phyloP scores from a whole-genome alignment of 2,113 vertebrate genomes.

The Sinocyclocheilus anshuiensis region DNA sequence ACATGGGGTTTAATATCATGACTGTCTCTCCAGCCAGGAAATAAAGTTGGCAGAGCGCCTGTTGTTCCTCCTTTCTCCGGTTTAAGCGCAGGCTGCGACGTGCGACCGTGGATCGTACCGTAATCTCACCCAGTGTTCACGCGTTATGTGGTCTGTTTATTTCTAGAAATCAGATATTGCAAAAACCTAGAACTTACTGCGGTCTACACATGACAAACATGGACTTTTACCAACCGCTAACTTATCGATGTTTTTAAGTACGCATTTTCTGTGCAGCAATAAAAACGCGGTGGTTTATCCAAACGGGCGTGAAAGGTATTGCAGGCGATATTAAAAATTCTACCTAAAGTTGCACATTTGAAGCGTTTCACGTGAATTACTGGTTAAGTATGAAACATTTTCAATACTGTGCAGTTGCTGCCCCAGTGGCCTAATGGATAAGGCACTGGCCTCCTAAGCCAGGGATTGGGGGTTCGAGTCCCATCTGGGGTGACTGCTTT shows the following conservation, averaged over 20 bases:
- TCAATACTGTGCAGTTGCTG: fast-evolving
- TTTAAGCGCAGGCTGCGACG: not conserved
- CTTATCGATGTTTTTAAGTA: not conserved
- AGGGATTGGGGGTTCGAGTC: conserved; percentile 62
- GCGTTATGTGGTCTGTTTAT: no score
- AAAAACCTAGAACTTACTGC: not conserved
- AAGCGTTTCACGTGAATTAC: not conserved
- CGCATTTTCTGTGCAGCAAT: not conserved
- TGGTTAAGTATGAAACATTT: not conserved
- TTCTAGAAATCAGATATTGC: not conserved
- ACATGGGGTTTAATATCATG: not conserved
- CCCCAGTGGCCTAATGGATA: conserved; percentile 59
- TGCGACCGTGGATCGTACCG: not conserved
- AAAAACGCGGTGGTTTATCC: not conserved
- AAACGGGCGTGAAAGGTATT: not conserved
- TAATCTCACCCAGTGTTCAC: not conserved
- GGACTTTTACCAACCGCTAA: not conserved
- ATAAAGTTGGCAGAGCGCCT: conserved; percentile 16
- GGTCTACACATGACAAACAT: not conserved
- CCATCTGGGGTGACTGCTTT: conserved; percentile 50
- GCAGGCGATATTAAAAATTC: not conserved
- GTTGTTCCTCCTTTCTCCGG: not conserved
- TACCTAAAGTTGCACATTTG: fast-evolving
- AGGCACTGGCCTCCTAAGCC: conserved; percentile 59
- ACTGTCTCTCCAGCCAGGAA: conserved; percentile 25